Evolutionary conservation across 2,888 invertebrate species (phyloP).

Genomic region (Psylliodes chrysocephalus): DNA sequence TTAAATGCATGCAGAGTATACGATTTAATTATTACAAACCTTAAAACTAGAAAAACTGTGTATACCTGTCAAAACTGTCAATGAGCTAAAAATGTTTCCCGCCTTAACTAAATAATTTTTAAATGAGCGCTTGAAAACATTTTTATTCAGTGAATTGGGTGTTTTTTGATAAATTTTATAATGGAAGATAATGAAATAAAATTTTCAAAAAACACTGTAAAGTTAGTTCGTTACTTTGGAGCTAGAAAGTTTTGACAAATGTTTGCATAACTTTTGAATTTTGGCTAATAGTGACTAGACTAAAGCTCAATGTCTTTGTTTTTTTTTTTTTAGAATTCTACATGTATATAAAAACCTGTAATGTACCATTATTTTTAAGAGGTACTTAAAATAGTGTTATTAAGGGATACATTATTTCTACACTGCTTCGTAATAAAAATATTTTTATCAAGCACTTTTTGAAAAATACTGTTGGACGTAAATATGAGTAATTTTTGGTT

Average conservation of each 20-base stretch:
- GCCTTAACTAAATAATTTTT: background rate
- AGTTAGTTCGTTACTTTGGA: background rate
- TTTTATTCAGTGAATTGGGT: background rate
- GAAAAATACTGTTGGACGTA: conserved; percentile 6
- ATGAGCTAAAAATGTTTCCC: background rate
- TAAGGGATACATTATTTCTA: conserved; percentile 3
- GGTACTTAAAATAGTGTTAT: conserved; percentile 21
- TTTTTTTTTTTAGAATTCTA: conserved; percentile 20
- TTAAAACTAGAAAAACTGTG: conserved; percentile 9
- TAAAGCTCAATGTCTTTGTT: conserved; percentile 26
- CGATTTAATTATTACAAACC: conserved; percentile 6
- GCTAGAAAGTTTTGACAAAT: conserved; percentile 3
- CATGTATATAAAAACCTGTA: conserved; percentile 32
- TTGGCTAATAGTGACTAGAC: conserved; percentile 22
- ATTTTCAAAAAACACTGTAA: conserved; percentile 11
- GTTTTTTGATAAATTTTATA: conserved; percentile 1
- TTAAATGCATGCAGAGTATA: conserved; percentile 11
- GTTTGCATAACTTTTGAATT: conserved; percentile 21
- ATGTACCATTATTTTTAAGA: conserved; percentile 24
- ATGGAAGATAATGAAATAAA: conserved; percentile 1
- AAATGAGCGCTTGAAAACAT: background rate
- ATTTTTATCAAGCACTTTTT: background rate
- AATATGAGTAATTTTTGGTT: background rate
- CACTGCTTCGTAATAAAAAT: conserved; percentile 12
- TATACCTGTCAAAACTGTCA: background rate